phyloP scores from a whole-genome alignment of 2,888 invertebrate genomes.

The Metallyticus violacea region DNA sequence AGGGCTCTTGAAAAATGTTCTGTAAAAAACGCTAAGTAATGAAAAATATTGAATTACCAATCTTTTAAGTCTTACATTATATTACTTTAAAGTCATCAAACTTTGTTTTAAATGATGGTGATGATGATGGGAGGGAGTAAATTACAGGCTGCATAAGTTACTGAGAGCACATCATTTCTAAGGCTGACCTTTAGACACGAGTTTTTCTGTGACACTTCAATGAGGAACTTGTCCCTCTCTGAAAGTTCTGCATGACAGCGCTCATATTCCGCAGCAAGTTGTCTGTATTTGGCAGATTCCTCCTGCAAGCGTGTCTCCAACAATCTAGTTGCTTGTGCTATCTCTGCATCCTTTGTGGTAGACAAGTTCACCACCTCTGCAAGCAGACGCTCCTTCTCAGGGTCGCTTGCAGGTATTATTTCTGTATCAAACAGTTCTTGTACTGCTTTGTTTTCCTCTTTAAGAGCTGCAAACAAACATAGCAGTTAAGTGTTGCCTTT shows the following conservation, averaged over 20 bases:
- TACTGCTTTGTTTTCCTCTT: neutral
- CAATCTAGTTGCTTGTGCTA: neutral
- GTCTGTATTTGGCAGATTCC: neutral
- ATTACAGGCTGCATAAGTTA: no score
- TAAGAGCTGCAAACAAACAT: neutral
- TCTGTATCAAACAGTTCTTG: neutral
- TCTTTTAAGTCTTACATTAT: no score
- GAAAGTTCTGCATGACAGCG: neutral
- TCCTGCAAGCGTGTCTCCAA: neutral
- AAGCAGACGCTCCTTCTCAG: neutral
- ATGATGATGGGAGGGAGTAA: no score
- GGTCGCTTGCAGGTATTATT: neutral
- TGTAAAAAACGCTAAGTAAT: no score
- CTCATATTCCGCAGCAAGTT: neutral
- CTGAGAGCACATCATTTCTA: no score
- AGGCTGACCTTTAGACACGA: neutral
- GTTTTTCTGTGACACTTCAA: neutral
- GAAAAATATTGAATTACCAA: no score
- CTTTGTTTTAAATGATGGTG: no score
- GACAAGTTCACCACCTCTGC: neutral
- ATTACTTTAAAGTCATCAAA: no score
- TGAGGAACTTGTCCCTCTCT: neutral
- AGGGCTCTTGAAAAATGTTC: no score
- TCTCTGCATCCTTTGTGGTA: neutral
- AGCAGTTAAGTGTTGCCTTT: no score